These are phyloP conservation scores for Rhingia rostrata DNA, from an alignment of 2,888 invertebrate species.

Conservation along the genomic window DNA sequence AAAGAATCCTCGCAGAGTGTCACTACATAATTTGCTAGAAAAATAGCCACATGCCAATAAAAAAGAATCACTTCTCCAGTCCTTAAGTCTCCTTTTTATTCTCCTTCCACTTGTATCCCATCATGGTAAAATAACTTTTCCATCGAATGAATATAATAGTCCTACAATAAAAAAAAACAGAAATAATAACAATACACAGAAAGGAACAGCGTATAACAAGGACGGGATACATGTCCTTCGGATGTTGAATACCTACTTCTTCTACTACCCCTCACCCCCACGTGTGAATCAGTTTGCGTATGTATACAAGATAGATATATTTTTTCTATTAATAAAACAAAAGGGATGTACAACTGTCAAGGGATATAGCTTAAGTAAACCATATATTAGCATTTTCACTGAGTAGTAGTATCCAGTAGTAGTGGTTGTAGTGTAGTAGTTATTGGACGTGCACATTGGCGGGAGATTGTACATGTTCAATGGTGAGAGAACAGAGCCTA, in stretches of 20 bases:
- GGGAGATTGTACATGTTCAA: background rate
- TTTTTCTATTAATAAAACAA: slow-evolving; percentile 22
- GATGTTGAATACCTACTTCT: background rate
- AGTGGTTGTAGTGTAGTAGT: no score
- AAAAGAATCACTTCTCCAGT: slow-evolving; percentile 4
- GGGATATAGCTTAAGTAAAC: slow-evolving; percentile 6
- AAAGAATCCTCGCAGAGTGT: background rate
- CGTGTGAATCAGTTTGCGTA: background rate
- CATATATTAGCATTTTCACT: slow-evolving; percentile 6
- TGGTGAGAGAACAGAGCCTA: background rate
- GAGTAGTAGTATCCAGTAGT: background rate
- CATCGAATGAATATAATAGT: slow-evolving; percentile 13
- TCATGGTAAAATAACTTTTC: slow-evolving; percentile 2
- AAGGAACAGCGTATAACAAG: background rate
- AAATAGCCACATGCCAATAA: background rate
- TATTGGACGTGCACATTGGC: background rate
- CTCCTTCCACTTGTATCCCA: background rate
- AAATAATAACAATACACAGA: background rate
- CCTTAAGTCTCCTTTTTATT: background rate
- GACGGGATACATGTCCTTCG: background rate
- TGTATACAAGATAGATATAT: background rate
- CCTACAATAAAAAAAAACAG: background rate
- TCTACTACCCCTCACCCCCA: background rate
- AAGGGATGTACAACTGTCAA: slow-evolving; percentile 1
- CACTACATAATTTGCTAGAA: background rate